Evolutionary conservation across 2,797 vertebrate species (phyloP).

Genomic region (Lophotriccus pileatus): DNA sequence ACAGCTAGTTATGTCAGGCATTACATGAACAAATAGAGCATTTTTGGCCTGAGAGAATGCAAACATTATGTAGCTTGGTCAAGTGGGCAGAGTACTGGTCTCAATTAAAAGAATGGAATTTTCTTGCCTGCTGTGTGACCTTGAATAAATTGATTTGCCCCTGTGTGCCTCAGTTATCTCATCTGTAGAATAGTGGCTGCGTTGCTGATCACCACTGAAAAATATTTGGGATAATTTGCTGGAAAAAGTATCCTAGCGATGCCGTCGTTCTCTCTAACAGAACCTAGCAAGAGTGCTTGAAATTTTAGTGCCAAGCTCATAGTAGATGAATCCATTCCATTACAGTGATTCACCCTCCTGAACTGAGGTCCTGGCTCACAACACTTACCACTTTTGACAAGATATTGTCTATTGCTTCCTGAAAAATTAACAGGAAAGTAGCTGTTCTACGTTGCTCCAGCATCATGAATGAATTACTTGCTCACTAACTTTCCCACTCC

Average conservation of each 20-base stretch:
- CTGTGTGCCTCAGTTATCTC: neutral
- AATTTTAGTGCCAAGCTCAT: neutral
- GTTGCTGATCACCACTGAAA: neutral
- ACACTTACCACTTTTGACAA: neutral
- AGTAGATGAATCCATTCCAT: neutral
- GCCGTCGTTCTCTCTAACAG: neutral
- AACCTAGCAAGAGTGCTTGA: neutral
- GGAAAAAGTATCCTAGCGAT: neutral
- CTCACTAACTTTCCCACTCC: neutral
- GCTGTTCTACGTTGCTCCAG: neutral
- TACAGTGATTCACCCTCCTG: neutral
- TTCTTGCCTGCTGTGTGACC: neutral
- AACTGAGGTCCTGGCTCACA: neutral
- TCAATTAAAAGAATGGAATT: neutral
- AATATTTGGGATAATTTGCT: neutral
- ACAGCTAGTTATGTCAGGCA: neutral
- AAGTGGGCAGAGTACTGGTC: neutral
- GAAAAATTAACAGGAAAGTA: neutral
- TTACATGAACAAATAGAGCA: constrained; percentile 5
- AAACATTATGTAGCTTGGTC: constrained; percentile 27
- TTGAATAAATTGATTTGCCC: constrained; percentile 8
- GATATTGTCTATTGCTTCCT: neutral
- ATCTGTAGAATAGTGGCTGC: neutral
- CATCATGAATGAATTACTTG: neutral
- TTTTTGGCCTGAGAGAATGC: constrained; percentile 30